Evolutionary conservation across 64 coral and sea anemone genomes (phyloP).

Genomic region (Platygyra sinensis): DNA sequence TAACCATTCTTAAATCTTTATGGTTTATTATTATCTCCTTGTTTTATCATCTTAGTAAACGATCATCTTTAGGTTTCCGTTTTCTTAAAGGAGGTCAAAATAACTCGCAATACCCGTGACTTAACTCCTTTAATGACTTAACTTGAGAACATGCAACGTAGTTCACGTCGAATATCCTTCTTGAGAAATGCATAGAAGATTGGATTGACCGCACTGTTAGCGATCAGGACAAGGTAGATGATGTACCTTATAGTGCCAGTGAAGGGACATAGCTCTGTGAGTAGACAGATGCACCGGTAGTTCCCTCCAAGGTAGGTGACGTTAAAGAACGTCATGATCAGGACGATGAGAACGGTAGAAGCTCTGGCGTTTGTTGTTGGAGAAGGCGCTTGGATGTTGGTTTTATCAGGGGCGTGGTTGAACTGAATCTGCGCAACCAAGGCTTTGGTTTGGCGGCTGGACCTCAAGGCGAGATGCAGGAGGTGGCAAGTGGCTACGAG

Average conservation of each 20-base stretch:
- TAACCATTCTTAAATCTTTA: too few relatives aligned
- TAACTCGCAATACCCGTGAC: too few relatives aligned
- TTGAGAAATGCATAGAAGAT: constrained; percentile 47
- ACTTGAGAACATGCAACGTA: neutral
- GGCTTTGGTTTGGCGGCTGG: neutral
- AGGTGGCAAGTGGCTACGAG: neutral
- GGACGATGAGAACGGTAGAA: neutral
- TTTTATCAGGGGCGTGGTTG: neutral
- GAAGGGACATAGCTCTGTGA: neutral
- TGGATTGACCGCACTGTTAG: constrained; percentile 46
- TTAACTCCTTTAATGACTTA: neutral
- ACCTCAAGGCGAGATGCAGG: neutral
- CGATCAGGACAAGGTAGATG: constrained; percentile 29
- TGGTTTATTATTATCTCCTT: too few relatives aligned
- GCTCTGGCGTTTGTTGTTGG: neutral
- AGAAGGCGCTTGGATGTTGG: neutral
- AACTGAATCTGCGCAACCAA: neutral
- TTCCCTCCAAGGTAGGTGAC: constrained; percentile 25
- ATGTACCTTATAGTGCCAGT: neutral
- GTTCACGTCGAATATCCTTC: constrained; percentile 40
- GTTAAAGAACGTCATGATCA: constrained; percentile 7
- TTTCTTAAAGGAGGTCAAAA: too few relatives aligned
- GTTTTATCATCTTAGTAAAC: too few relatives aligned
- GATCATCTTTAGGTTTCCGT: too few relatives aligned
- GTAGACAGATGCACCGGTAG: constrained; percentile 14